phyloP scores from a whole-genome alignment of 2,113 vertebrate genomes.

The Chaenocephalus aceratus region DNA sequence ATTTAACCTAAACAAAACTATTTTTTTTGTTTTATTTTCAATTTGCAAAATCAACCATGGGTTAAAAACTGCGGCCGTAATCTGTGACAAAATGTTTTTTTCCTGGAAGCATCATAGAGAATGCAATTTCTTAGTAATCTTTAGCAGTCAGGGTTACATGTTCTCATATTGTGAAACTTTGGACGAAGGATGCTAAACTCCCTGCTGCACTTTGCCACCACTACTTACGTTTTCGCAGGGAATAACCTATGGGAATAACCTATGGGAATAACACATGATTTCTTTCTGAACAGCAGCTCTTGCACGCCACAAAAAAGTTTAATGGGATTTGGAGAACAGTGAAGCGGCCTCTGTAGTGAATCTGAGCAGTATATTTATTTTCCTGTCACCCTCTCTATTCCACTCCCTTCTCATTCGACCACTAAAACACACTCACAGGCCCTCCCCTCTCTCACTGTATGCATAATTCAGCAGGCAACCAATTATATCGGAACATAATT shows the following conservation, averaged over 20 bases:
- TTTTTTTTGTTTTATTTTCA: no score
- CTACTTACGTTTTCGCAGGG: neutral
- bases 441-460: slow-evolving; percentile 30
- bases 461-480: slow-evolving; percentile 75
- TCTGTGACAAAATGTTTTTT: no score
- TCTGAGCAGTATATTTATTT: slow-evolving; percentile 3
- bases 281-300: slow-evolving; percentile 8
- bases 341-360: slow-evolving; percentile 19
- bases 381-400: slow-evolving; percentile 11
- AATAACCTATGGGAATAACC: neutral
- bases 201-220: no score
- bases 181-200: no score
- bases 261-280: neutral
- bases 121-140: no score
- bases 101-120: no score
- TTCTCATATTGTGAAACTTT: slow-evolving; percentile 7
- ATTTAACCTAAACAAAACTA: no score
- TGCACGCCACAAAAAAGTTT: slow-evolving; percentile 1
- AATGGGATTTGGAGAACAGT: slow-evolving; percentile 42
- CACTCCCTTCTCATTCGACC: slow-evolving; percentile 31
- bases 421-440: slow-evolving; percentile 25
- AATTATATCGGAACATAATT: slow-evolving; percentile 77
- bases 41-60: no score
- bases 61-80: no score
- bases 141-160: no score